Evolutionary conservation across 1,140 invertebrate species (phyloP), one percentile per base, ranked within the genome.

Genomic region (Cryptotermes secundus): DNA sequence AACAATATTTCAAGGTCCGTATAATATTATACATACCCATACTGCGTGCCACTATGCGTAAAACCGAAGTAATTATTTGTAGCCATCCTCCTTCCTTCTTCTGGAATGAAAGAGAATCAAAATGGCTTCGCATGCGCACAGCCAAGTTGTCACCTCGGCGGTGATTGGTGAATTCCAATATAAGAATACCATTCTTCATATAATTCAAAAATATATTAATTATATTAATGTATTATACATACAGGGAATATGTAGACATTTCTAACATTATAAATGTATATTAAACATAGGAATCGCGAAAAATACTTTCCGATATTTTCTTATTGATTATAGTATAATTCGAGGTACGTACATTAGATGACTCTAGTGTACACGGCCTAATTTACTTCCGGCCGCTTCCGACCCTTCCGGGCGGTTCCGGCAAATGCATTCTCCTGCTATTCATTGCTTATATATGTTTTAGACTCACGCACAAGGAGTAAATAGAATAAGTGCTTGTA

Each of bases 31-130:
- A 91, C 93, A 91, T 92, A 96, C 94, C 95, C 95, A 91, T 97
- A 97, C 92, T 97, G 96, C 88, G 96, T 96, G 90, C 96, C 95
- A 87, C 95, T 95, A 90, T 96, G 96, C 88, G 95, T 95, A 93
- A 97, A 97, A 88, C 96, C 96, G 90, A 96, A 96, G 92, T 97
- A 97, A 93, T 97, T 97, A 92, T 97, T 97, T 90, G 96, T 94
- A 90, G 96, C 95, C 96, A 97, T 97, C 85, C 59, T 86, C 22
- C 81, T 81, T 85, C 82, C 84, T 79, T 72, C 38, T 38, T 22
- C 72, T 19, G 31, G 22, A 72, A 72, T 49, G 83, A 84, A 84
- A 84, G 83, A 84, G 83, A 19, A 84, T 38, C 83, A 84, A 84
- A 34, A 84, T 84, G 83, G 83, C 38, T 82, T 45, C 81, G 42